phyloP scores from a whole-genome alignment of 2,113 vertebrate species.

The Prolemur simus region DNA sequence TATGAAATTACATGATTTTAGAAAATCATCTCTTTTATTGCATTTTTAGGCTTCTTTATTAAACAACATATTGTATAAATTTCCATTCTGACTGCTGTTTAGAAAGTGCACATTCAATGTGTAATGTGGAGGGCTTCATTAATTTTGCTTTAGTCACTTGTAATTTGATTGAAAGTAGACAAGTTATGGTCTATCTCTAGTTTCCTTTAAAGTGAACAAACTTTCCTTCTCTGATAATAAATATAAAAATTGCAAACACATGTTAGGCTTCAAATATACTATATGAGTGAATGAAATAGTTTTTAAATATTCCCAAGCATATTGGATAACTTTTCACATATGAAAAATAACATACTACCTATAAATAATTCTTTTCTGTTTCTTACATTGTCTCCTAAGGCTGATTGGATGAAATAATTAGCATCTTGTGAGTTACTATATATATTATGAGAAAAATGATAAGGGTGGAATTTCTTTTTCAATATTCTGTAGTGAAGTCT shows the following conservation, averaged over 20 bases:
- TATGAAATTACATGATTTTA: neutral
- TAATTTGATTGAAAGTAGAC: neutral
- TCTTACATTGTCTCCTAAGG: neutral
- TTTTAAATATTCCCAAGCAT: slow-evolving; percentile 10
- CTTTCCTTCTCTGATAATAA: neutral
- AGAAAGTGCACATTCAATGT: neutral
- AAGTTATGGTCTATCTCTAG: neutral
- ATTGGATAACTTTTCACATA: neutral
- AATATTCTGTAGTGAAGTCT: neutral
- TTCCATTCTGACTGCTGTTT: neutral
- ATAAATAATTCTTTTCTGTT: slow-evolving; percentile 15
- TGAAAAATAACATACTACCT: neutral
- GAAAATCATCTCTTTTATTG: neutral
- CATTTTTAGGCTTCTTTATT: neutral
- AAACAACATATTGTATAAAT: neutral
- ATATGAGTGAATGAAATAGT: neutral
- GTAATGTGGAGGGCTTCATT: neutral
- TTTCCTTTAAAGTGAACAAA: neutral
- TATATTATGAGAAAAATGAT: neutral
- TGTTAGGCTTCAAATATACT: neutral
- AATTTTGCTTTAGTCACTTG: slow-evolving; percentile 21
- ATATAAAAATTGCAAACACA: neutral
- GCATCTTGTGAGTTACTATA: neutral
- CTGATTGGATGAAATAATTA: slow-evolving; percentile 9
- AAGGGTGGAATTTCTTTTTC: neutral